Base-by-base conservation (phyloP, 2,797 vertebrate genomes). In the Enteromius mattozi region DNA sequence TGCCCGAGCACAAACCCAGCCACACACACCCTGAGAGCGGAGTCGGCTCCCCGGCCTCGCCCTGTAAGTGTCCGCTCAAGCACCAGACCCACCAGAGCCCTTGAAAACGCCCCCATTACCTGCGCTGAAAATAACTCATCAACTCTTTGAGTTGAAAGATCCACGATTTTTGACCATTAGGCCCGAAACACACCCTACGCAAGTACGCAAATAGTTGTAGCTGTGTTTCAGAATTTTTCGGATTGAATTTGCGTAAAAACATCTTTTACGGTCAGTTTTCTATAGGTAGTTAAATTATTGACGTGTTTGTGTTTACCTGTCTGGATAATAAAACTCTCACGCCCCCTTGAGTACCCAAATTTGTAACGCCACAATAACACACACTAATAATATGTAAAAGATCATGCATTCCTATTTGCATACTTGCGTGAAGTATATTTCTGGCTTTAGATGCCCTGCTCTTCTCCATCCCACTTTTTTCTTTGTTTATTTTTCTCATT, bases 1-100 rank as follows among this genome's bases (percentile, higher is more conserved):
- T 97, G 95, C 94, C 96, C 95, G 97, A 98, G 95, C 96, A 97
- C 96, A 98, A 95, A 95, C 93, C 95, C 94, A 94, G 95, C 95
- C 94, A 93, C 94, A 94, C 94, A 82, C 91, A 89, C 91, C 88
- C 90, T 87, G 97, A 97, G 94, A 97, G 96, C 96, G 97, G 96
- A 97, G 95, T 96, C 92, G 94, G 95, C 94, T 95, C 97, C 92
- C 96, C 96, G 96, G 94, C 97, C 91, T 97, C 97, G 94, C 96
- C 97, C 96, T 97, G 97, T 98, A 98, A 99, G 97, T 99, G 95
- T 93, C 92, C 90, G 94, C 89, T 51, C 85, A 63, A 89, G 89
- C 92, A 92, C 84, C 90, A 92, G 91, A 92, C 93, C 91, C 92
- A 89, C 89, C 91, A 92, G 89, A 92, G 92, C 85, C 88, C 76